Conservation (phyloP, 2,888 invertebrate species). For the Pterostichus niger region DNA sequence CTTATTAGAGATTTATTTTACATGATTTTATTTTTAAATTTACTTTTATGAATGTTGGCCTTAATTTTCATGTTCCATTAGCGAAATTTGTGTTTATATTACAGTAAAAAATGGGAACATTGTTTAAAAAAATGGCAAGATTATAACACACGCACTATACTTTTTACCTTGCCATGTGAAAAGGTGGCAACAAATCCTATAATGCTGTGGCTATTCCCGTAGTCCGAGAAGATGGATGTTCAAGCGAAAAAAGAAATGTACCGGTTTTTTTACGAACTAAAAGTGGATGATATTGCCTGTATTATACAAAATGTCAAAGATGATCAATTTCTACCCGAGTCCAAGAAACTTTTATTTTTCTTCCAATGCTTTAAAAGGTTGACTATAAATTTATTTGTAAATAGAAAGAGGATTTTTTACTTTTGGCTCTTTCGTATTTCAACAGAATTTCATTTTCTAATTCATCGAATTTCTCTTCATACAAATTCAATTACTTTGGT, state of each 20-base stretch:
- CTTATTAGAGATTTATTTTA: no score
- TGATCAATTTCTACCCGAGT: constrained; percentile 22
- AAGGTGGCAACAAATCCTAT: constrained; percentile 25
- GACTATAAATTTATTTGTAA: constrained; percentile 34
- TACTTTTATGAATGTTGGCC: neutral
- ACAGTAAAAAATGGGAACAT: neutral
- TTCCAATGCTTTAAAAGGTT: constrained; percentile 27
- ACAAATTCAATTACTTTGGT: no score
- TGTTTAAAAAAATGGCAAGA: constrained; percentile 4
- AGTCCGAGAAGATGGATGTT: constrained; percentile 34
- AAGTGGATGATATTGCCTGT: constrained; percentile 33
- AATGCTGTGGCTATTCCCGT: constrained; percentile 9
- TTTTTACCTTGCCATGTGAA: constrained; percentile 41
- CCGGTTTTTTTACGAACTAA: constrained; percentile 22
- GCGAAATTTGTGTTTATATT: constrained; percentile 5
- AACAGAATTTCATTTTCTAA: no score
- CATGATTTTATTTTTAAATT: no score
- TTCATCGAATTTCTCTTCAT: no score
- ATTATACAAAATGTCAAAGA: constrained; percentile 42
- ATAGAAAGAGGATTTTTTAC: neutral
- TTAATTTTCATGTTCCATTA: neutral
- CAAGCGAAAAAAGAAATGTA: constrained; percentile 24
- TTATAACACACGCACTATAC: constrained; percentile 5
- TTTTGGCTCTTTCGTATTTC: neutral
- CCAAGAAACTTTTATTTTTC: constrained; percentile 14